Percentiles rank a stretch among this genome's conserved stretches.
These are phyloP conservation scores for Meghimatium bilineatum DNA, from an alignment of 2,888 invertebrate species.

Conservation along the genomic window DNA sequence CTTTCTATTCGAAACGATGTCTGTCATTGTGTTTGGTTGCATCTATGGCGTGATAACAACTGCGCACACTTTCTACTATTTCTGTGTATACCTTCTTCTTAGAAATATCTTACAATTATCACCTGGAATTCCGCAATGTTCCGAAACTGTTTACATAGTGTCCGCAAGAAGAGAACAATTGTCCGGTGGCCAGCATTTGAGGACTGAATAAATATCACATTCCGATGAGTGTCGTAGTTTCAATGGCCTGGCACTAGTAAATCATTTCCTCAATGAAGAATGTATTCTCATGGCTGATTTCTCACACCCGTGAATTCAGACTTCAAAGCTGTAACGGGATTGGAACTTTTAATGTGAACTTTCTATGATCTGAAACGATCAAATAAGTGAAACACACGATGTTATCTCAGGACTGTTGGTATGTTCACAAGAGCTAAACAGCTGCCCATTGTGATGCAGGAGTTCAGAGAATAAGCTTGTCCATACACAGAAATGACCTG, in stretches of 20 bases:
- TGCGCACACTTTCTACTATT: no score
- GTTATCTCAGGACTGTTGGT: background rate
- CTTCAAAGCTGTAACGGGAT: background rate
- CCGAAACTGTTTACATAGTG: background rate
- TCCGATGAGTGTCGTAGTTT: background rate
- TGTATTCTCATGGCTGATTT: background rate
- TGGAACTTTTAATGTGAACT: background rate
- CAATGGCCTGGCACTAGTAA: background rate
- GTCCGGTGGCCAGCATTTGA: background rate
- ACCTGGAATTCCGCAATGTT: background rate
- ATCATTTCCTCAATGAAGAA: background rate
- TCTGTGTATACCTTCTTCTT: no score
- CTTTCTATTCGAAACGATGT: no score
- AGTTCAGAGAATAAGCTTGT: background rate
- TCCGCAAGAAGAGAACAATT: no score
- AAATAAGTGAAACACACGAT: background rate
- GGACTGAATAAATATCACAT: background rate
- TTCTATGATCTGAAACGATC: background rate
- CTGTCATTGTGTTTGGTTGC: no score
- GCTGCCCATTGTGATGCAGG: background rate
- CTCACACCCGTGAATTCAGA: background rate
- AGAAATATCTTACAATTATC: no score
- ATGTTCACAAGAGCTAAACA: background rate
- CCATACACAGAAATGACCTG: background rate
- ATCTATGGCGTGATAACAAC: no score